Conservation (phyloP, 2,888 invertebrate species). For the Lutraria lutraria region DNA sequence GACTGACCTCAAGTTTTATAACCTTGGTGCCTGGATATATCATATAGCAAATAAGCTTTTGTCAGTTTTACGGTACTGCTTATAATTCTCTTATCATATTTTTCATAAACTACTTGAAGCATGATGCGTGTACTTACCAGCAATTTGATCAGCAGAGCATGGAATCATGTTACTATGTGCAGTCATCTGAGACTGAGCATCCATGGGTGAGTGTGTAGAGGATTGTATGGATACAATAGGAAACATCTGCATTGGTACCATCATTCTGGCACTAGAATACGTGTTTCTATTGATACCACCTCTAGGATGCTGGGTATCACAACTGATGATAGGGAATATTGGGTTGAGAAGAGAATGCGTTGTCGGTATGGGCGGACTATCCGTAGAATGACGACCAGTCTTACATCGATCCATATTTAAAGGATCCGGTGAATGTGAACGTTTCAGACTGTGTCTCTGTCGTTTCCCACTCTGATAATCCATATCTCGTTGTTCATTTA, state of each 20-base stretch:
- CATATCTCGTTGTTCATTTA: constrained; percentile 56
- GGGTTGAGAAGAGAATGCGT: constrained; percentile 58
- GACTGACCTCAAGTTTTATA: too few relatives aligned
- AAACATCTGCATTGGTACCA: constrained; percentile 63
- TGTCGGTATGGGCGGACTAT: constrained; percentile 20
- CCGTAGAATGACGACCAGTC: constrained; percentile 52
- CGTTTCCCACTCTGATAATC: constrained; percentile 45
- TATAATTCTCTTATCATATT: background rate
- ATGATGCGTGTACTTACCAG: background rate
- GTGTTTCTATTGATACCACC: constrained; percentile 5
- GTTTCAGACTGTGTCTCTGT: constrained; percentile 62
- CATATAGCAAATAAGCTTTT: too few relatives aligned
- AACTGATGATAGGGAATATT: constrained; percentile 56
- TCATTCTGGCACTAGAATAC: constrained; percentile 23
- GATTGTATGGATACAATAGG: constrained; percentile 53
- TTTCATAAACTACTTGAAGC: background rate
- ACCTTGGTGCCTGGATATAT: too few relatives aligned
- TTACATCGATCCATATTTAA: constrained; percentile 49
- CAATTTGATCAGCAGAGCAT: constrained; percentile 24
- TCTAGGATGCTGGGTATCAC: constrained; percentile 14
- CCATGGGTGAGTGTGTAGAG: background rate
- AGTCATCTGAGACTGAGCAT: background rate
- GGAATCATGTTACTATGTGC: background rate
- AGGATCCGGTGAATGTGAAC: constrained; percentile 68
- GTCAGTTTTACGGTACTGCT: too few relatives aligned